phyloP scores from a whole-genome alignment of 2,797 vertebrate species.

The Megaceryle alcyon region DNA sequence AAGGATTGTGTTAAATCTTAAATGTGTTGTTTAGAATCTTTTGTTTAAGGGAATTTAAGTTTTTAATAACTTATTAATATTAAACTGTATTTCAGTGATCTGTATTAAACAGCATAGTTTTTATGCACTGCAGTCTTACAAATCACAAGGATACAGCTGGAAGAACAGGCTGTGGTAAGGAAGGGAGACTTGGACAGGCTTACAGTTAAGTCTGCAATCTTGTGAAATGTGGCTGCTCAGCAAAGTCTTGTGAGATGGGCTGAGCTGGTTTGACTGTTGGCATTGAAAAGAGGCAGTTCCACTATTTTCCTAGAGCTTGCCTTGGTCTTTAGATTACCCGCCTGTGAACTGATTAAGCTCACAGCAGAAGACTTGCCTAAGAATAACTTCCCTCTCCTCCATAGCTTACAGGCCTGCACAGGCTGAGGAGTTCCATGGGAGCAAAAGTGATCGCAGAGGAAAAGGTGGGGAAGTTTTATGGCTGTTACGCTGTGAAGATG shows the following conservation, averaged over 20 bases:
- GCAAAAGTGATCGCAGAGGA: not conserved
- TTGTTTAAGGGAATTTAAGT: not conserved
- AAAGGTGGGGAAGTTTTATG: not conserved
- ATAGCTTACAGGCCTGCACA: not conserved
- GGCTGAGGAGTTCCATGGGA: not conserved
- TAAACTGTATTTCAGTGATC: no score
- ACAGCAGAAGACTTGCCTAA: accelerated
- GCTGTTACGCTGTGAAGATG: accelerated
- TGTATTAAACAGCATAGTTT: not conserved
- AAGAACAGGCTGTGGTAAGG: not conserved
- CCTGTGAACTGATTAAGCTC: not conserved
- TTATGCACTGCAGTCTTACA: not conserved
- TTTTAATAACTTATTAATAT: no score
- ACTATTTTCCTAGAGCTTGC: not conserved
- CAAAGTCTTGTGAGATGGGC: accelerated
- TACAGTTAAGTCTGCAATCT: not conserved
- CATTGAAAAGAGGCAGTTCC: not conserved
- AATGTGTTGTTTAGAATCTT: not conserved
- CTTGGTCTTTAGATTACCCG: not conserved
- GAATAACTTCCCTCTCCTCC: not conserved
- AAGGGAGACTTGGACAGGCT: not conserved
- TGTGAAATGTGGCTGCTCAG: not conserved
- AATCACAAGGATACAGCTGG: not conserved
- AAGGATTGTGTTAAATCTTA: not conserved
- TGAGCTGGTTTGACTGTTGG: not conserved